phyloP scores from a whole-genome alignment of 2,797 vertebrate genomes.

The Rhinichthys osculus region DNA sequence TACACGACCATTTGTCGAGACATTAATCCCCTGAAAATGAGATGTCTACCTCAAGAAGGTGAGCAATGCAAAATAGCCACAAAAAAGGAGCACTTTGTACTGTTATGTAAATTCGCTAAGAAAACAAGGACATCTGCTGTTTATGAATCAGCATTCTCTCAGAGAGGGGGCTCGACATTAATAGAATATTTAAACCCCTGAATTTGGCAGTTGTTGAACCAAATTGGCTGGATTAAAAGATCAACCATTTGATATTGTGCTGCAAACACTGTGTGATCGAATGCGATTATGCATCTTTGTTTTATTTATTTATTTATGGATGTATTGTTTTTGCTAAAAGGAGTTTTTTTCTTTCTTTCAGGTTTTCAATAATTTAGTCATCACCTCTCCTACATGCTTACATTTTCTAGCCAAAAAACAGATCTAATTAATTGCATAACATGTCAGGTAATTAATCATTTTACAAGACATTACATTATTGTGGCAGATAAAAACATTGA shows the following conservation, averaged over 20 bases:
- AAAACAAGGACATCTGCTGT: slow-evolving; percentile 68
- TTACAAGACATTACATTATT: neutral
- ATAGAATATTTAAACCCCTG: slow-evolving; percentile 56
- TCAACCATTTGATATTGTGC: slow-evolving; percentile 25
- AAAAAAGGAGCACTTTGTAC: slow-evolving; percentile 56
- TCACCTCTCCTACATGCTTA: neutral
- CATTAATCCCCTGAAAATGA: slow-evolving; percentile 61
- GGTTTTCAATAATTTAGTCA: neutral
- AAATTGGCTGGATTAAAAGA: slow-evolving; percentile 58
- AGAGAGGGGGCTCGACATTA: slow-evolving; percentile 54
- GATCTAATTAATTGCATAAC: neutral
- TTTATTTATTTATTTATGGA: slow-evolving; percentile 12
- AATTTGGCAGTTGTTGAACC: slow-evolving; percentile 57
- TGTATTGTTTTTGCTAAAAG: neutral
- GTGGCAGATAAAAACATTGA: neutral
- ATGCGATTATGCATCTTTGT: slow-evolving; percentile 3
- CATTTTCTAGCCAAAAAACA: neutral
- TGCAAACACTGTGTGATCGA: neutral
- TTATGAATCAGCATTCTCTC: slow-evolving; percentile 62
- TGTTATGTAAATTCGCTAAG: slow-evolving; percentile 64
- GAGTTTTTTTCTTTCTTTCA: neutral
- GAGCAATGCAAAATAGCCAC: slow-evolving; percentile 61
- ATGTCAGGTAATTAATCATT: neutral
- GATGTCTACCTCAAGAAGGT: slow-evolving; percentile 61
- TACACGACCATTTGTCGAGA: slow-evolving; percentile 54